Conservation (phyloP, 2,113 vertebrate genomes). For the Sceloporus undulatus region DNA sequence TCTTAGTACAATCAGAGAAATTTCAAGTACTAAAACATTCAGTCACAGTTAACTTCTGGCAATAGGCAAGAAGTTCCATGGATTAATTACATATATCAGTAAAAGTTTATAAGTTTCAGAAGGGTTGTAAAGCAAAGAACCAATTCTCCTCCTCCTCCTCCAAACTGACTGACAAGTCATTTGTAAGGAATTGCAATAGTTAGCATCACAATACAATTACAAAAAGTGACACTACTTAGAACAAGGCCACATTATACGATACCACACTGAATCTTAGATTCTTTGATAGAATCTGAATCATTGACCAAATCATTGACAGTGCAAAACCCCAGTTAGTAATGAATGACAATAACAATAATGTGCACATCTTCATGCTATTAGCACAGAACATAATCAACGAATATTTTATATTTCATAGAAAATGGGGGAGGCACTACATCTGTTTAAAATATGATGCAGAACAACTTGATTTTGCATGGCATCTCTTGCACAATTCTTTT, state of each 20-base stretch:
- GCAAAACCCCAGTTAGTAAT: too few species aligned
- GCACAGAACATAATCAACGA: constrained; percentile 18
- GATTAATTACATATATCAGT: not conserved
- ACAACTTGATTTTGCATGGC: constrained; percentile 36
- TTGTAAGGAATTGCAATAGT: too few species aligned
- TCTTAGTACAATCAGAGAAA: not conserved
- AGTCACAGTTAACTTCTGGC: constrained; percentile 1
- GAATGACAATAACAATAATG: constrained; percentile 14
- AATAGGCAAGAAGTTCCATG: not conserved
- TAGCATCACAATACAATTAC: too few species aligned
- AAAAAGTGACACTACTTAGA: too few species aligned
- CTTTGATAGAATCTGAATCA: too few species aligned
- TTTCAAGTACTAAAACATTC: not conserved
- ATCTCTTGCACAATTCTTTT: constrained; percentile 58
- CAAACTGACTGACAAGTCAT: too few species aligned
- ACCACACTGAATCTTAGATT: too few species aligned
- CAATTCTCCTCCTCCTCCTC: too few species aligned
- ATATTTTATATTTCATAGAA: constrained; percentile 44
- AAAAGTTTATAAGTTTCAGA: constrained; percentile 40
- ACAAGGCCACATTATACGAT: too few species aligned
- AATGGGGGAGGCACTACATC: constrained; percentile 38
- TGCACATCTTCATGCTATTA: constrained; percentile 1
- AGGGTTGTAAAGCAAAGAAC: constrained; percentile 45
- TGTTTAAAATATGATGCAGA: constrained; percentile 52
- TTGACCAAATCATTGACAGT: too few species aligned